These are phyloP conservation scores for Lindbergichthys nudifrons DNA, from an alignment of 2,797 vertebrate genomes.

Conservation along the genomic window DNA sequence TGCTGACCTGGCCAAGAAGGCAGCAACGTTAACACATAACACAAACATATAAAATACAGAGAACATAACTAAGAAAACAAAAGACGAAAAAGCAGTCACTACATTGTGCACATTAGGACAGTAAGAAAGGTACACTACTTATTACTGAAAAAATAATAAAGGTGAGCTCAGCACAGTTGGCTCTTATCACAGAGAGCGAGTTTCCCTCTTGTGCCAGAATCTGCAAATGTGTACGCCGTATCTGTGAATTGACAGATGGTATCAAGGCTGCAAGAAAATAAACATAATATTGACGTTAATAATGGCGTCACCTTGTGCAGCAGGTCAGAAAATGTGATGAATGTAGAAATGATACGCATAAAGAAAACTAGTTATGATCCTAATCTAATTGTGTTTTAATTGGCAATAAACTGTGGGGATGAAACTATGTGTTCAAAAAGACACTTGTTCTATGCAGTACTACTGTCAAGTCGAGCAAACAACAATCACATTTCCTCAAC, in stretches of 20 bases:
- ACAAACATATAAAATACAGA: no score
- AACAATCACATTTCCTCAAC: slow-evolving; percentile 29
- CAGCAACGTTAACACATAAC: no score
- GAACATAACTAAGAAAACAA: no score
- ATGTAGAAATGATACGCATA: background rate
- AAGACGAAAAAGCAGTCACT: no score
- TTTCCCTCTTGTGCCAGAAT: slow-evolving; percentile 10
- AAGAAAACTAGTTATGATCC: background rate
- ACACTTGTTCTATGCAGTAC: background rate
- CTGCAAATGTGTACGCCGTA: background rate
- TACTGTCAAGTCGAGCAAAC: background rate
- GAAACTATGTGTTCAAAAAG: background rate
- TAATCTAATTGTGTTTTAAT: background rate
- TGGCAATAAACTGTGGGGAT: background rate
- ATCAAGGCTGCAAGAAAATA: background rate
- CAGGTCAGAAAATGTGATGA: background rate
- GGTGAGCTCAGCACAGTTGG: background rate
- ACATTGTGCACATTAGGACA: no score
- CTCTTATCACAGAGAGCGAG: background rate
- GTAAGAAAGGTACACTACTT: no score
- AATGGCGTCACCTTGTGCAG: background rate
- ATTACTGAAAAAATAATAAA: no score
- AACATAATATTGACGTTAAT: background rate
- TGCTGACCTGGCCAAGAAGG: no score
- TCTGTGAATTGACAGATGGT: slow-evolving; percentile 5